Conservation (phyloP, 2,113 vertebrate genomes). For the Zosterops hypoxanthus region DNA sequence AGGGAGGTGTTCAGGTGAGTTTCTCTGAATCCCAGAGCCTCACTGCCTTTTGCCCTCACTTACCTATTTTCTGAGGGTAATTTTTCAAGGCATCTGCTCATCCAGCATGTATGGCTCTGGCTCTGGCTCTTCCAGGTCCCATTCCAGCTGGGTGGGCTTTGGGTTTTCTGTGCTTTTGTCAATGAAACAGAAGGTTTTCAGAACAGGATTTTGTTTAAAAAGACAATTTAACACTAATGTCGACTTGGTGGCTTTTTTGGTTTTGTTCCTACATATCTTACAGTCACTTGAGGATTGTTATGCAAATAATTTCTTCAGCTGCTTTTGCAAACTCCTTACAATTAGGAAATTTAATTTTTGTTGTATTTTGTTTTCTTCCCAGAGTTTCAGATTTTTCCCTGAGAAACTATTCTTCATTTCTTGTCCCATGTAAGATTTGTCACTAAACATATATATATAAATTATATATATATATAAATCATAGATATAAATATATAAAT, state of each 20-base stretch:
- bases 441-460: background rate
- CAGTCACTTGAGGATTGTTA: background rate
- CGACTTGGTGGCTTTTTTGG: background rate
- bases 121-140: background rate
- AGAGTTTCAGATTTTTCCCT: background rate
- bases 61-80: background rate
- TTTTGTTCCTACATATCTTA: background rate
- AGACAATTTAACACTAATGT: background rate
- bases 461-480: too few relatives aligned
- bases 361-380: background rate
- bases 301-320: background rate
- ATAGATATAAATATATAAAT: background rate
- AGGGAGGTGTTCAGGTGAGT: background rate
- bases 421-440: background rate
- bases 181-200: background rate
- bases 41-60: background rate
- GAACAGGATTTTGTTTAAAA: background rate
- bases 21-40: background rate
- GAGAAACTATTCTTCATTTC: background rate
- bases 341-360: background rate
- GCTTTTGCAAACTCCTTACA: background rate
- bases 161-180: background rate
- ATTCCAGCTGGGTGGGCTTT: background rate
- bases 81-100: background rate
- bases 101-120: background rate